Conservation (phyloP, 2,888 invertebrate species). For the Lumbricus terrestris region DNA sequence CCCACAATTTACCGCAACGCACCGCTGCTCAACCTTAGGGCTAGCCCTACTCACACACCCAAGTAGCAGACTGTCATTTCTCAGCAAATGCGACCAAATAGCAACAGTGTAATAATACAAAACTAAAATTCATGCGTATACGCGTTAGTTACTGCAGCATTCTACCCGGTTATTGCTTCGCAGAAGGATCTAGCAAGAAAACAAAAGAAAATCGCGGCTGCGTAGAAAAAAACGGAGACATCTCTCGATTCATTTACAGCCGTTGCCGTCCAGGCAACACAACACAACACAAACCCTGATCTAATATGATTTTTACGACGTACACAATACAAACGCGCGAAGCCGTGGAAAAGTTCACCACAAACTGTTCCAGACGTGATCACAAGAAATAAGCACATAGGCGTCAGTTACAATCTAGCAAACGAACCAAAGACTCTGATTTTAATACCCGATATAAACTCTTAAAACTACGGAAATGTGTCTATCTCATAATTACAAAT, state of each 20-base stretch:
- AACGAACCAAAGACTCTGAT: neutral
- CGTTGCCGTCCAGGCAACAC: too few species aligned
- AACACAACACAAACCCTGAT: neutral
- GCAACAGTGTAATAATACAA: neutral
- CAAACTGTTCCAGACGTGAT: neutral
- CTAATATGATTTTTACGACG: neutral
- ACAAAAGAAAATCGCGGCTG: neutral
- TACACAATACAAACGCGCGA: neutral
- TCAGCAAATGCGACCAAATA: neutral
- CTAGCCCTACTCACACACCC: neutral
- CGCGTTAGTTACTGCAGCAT: neutral
- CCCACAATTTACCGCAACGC: neutral
- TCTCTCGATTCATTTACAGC: neutral
- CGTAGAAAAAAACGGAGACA: neutral
- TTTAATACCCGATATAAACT: neutral
- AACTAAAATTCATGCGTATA: neutral
- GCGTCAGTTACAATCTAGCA: neutral
- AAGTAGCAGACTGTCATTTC: neutral
- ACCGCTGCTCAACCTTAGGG: neutral
- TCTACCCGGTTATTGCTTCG: neutral
- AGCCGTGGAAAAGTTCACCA: neutral
- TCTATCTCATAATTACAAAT: constrained; percentile 3
- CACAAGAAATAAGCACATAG: neutral
- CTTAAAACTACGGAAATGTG: neutral
- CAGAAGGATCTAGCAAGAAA: neutral